A percentile compares a stretch with the other conserved stretches of the same genome.
Evolutionary conservation across 2,113 vertebrate genomes (phyloP).

Genomic region (Pandion haliaetus): DNA sequence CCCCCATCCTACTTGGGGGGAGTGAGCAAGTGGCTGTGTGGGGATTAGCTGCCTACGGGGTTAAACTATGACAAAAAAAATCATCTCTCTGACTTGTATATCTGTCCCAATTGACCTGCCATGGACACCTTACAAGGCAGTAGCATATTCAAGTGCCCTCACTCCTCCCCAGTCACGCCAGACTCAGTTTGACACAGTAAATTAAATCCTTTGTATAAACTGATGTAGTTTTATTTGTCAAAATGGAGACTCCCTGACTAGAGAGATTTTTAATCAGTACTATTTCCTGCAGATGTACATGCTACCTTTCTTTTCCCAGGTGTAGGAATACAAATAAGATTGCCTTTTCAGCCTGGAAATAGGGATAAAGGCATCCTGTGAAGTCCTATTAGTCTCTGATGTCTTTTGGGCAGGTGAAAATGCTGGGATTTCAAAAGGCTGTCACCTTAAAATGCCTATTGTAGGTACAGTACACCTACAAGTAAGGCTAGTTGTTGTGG

Average conservation of each 20-base stretch:
- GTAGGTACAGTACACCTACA: background rate
- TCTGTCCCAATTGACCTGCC: background rate
- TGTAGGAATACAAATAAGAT: background rate
- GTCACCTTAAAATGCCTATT: background rate
- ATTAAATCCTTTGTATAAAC: background rate
- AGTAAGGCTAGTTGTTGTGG: background rate
- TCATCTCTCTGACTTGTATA: background rate
- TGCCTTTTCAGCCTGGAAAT: background rate
- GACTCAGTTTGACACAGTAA: background rate
- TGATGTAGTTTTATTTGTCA: background rate
- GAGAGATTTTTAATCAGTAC: background rate
- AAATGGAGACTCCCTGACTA: background rate
- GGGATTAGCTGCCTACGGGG: background rate
- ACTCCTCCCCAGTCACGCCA: background rate
- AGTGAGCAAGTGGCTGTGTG: background rate
- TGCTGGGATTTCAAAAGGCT: background rate
- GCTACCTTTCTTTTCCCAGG: background rate
- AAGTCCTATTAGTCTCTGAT: background rate
- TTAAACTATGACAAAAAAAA: background rate
- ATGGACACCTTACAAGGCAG: background rate
- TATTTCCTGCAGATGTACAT: background rate
- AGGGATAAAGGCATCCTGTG: background rate
- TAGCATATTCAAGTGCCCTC: background rate
- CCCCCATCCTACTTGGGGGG: fast-evolving
- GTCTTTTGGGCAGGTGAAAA: background rate